Evolutionary conservation across 2,797 vertebrate genomes (phyloP).

Genomic region (Siniperca obscura): DNA sequence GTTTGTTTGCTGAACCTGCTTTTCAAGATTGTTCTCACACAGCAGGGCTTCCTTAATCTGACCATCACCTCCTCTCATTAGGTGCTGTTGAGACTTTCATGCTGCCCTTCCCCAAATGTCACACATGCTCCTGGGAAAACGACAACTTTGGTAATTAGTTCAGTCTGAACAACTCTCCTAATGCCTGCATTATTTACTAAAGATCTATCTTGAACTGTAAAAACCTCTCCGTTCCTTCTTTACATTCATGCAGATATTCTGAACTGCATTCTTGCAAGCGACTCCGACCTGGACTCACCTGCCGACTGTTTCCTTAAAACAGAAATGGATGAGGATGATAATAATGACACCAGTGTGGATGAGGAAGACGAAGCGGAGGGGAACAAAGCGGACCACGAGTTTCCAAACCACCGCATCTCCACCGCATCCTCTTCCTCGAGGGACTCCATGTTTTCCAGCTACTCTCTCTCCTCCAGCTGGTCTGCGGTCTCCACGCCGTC

Average conservation of each 20-base stretch:
- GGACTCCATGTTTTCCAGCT: slow-evolving; percentile 83
- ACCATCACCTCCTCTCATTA: slow-evolving; percentile 52
- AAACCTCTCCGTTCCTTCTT: not conserved
- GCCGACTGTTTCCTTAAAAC: slow-evolving; percentile 60
- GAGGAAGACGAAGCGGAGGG: slow-evolving; percentile 76
- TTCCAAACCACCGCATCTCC: slow-evolving; percentile 76
- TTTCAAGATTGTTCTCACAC: slow-evolving; percentile 14
- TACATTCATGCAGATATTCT: slow-evolving; percentile 86
- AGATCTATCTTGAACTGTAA: not conserved
- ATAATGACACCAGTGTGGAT: slow-evolving; percentile 52
- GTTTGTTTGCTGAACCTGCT: slow-evolving; percentile 1
- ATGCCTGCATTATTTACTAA: not conserved
- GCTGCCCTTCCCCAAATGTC: slow-evolving; percentile 90
- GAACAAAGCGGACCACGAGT: slow-evolving; percentile 51
- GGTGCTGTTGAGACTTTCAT: slow-evolving; percentile 83
- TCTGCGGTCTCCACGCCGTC: slow-evolving; percentile 87
- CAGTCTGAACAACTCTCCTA: not conserved
- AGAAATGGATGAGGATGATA: slow-evolving; percentile 71
- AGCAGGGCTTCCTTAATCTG: not conserved
- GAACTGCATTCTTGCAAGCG: slow-evolving; percentile 85
- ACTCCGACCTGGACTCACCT: slow-evolving; percentile 75
- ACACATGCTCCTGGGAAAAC: slow-evolving; percentile 90
- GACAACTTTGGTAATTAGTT: slow-evolving; percentile 93
- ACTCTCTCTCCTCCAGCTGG: slow-evolving; percentile 81
- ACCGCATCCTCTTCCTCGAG: slow-evolving; percentile 82